Conservation (phyloP, 2,797 vertebrate species). For the Champsocephalus esox region DNA sequence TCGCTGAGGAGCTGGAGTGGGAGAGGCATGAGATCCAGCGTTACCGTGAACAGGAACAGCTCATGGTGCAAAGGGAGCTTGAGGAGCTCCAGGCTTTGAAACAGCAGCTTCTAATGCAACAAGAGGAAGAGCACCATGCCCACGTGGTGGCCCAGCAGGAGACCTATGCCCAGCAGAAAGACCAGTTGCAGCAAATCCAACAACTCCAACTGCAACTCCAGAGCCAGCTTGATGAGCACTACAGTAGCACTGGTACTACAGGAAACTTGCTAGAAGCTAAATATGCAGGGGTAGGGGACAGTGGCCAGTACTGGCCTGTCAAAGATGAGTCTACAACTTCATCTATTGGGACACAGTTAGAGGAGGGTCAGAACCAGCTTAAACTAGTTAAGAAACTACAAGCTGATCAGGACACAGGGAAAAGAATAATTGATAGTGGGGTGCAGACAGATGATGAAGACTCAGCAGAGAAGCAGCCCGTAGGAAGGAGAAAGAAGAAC, state of each 20-base stretch:
- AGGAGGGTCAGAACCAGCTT: conserved; percentile 80
- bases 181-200: conserved; percentile 97
- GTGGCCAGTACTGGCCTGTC: conserved; percentile 92
- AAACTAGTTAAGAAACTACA: conserved; percentile 87
- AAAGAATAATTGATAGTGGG: conserved; percentile 93
- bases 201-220: conserved; percentile 97
- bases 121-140: conserved; percentile 97
- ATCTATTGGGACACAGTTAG: conserved; percentile 77
- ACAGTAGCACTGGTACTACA: conserved; percentile 87
- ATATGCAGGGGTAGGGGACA: conserved; percentile 88
- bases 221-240: conserved; percentile 96
- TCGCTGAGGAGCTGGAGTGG: conserved; percentile 98
- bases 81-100: conserved; percentile 97
- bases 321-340: conserved; percentile 89
- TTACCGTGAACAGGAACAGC: conserved; percentile 96
- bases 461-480: conserved; percentile 87
- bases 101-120: conserved; percentile 95
- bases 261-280: conserved; percentile 92
- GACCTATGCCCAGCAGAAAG: conserved; percentile 93
- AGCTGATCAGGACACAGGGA: conserved; percentile 86
- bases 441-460: conserved; percentile 99
- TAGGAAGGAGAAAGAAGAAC: conserved; percentile 89
- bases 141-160: conserved; percentile 98
- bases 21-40: conserved; percentile 98
- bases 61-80: conserved; percentile 98